Base-by-base conservation (phyloP, 2,113 vertebrate species). In the Oryzias curvinotus region DNA sequence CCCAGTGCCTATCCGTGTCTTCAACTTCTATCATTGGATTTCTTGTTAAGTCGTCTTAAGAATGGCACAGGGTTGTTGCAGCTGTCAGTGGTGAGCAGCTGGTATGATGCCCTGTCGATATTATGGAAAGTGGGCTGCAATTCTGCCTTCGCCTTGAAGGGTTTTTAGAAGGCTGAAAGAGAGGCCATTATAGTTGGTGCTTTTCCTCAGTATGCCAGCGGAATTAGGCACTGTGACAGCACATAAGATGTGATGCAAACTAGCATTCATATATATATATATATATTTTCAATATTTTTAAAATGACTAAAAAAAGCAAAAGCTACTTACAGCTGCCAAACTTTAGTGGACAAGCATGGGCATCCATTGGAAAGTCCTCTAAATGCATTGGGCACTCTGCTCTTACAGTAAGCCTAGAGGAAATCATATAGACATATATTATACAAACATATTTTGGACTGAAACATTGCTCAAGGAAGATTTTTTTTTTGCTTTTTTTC, bases 341-440 rank as follows among this genome's bases (percentile, higher is more conserved):
- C 81, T 93, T 93, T 36, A 93, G 82, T 12, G 92, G 93, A 84
- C 93, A 93, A 15, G 93, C 91, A 59, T 93, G 93, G 50, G 92
- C 93, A 56, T 93, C 93, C 93, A 93, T 93, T 4, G 93, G 93
- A 68, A 93, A 93, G 81, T 93, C 92, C 52, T 93, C 93, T 51
- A 93, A 87, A 76, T 93, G 93, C 93, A 93, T 93, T 41, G 92
- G 92, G 8, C 92, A 93, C 65, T 93, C 92, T 26, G 92, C 92
- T 85, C 92, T 85, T 16, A 93, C 92, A 48, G 93, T 93, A 49
- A 93, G 88, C 82, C 92, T 93, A 41, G 51, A 66, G 55, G 63
- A 28, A 77, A 26, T 18, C 23, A 62, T 1, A 70, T 41, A 80
- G 52, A 61, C 21, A 75, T 48, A 12, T 36, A 36, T 36, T 36